Evolutionary conservation across 2,113 vertebrate species (phyloP).

Genomic region (Chroicocephalus ridibundus): DNA sequence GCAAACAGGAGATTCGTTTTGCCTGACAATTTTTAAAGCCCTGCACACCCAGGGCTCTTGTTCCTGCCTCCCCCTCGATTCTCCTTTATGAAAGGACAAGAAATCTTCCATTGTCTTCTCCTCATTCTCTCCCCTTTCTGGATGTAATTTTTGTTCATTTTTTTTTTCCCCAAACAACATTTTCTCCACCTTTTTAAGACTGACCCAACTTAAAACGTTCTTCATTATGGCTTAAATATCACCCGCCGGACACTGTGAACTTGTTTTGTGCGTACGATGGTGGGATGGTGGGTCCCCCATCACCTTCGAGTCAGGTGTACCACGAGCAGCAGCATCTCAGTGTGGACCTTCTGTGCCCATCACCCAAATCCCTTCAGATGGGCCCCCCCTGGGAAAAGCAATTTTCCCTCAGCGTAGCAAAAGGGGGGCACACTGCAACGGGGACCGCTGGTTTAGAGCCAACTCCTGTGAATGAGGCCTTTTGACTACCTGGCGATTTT

Average conservation of each 20-base stretch:
- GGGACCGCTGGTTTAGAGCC: background rate
- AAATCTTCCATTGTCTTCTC: background rate
- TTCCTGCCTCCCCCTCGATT: background rate
- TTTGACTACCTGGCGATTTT: background rate
- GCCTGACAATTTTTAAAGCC: background rate
- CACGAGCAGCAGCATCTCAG: background rate
- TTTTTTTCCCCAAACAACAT: background rate
- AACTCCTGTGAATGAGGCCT: background rate
- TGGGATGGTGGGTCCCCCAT: background rate
- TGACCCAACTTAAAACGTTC: background rate
- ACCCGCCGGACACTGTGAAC: background rate
- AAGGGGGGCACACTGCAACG: background rate
- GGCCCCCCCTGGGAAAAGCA: background rate
- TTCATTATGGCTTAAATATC: background rate
- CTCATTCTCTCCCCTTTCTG: background rate
- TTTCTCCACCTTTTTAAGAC: background rate
- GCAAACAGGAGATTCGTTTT: background rate
- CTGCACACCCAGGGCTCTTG: background rate
- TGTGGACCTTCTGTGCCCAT: background rate
- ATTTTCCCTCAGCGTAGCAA: background rate
- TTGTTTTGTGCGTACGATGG: accelerated
- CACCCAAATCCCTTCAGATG: background rate
- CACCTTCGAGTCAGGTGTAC: background rate
- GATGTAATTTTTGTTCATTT: background rate
- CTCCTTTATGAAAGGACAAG: background rate